Conservation (phyloP, 2,888 invertebrate genomes). For the Acanthosepion esculentum region DNA sequence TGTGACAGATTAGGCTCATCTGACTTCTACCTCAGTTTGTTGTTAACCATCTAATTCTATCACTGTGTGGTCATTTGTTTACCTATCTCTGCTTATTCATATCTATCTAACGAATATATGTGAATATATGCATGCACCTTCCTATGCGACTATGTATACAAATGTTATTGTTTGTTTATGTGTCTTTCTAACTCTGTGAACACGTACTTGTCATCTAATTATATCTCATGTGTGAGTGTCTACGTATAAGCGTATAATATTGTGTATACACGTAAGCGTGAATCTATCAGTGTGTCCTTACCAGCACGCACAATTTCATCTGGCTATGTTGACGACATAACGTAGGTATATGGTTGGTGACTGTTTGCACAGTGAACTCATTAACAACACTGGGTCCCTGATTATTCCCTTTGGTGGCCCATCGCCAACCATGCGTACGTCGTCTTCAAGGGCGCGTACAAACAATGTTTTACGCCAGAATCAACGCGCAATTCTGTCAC, state of each 20-base stretch:
- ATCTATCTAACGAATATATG: neutral
- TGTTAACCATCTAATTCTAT: too few species aligned
- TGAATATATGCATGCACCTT: neutral
- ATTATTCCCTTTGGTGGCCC: slow-evolving; percentile 33
- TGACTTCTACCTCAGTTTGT: too few species aligned
- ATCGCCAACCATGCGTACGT: slow-evolving; percentile 12
- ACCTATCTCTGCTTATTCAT: too few species aligned
- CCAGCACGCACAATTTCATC: slow-evolving; percentile 8
- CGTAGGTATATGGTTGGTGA: slow-evolving; percentile 8
- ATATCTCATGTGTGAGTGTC: neutral
- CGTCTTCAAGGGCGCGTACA: slow-evolving; percentile 33
- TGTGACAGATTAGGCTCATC: too few species aligned
- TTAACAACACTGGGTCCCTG: slow-evolving; percentile 33
- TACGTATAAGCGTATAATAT: neutral
- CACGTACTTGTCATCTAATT: neutral
- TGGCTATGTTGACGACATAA: neutral
- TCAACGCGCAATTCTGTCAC: neutral
- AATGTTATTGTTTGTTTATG: neutral
- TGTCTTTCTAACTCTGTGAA: neutral
- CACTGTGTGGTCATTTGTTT: too few species aligned
- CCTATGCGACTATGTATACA: too few species aligned
- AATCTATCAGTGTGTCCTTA: neutral
- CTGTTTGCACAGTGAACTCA: slow-evolving; percentile 33
- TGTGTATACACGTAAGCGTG: neutral
- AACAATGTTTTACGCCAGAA: slow-evolving; percentile 33